These are phyloP conservation scores for Argopecten irradians DNA, from an alignment of 1,140 invertebrate species.

Conservation along the genomic window DNA sequence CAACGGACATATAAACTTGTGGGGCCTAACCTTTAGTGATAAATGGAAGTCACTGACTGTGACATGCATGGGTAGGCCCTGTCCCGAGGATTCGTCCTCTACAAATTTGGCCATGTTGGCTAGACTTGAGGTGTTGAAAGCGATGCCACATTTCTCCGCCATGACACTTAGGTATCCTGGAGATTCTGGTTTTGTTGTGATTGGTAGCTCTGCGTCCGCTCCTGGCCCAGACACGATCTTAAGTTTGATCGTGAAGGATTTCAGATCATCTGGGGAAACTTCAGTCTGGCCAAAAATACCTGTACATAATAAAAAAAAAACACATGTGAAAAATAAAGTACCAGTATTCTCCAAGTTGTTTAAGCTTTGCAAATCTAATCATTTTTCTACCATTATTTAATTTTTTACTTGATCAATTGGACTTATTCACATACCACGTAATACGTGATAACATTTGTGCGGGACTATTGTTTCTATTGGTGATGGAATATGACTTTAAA, in stretches of 20 bases:
- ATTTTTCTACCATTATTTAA: neutral
- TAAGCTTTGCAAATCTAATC: neutral
- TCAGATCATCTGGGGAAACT: neutral
- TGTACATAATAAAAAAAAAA: slow-evolving; percentile 26
- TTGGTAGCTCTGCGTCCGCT: slow-evolving; percentile 21
- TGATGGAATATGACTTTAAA: too few relatives aligned
- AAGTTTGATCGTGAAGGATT: slow-evolving; percentile 32
- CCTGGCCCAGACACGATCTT: slow-evolving; percentile 43
- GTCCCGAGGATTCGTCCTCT: slow-evolving; percentile 87
- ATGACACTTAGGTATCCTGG: slow-evolving; percentile 52
- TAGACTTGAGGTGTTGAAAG: slow-evolving; percentile 88
- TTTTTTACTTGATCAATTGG: too few relatives aligned
- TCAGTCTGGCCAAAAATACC: neutral
- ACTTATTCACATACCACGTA: too few relatives aligned
- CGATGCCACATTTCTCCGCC: slow-evolving; percentile 53
- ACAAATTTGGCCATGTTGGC: slow-evolving; percentile 87
- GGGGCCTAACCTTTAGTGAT: slow-evolving; percentile 63
- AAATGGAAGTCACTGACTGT: slow-evolving; percentile 62
- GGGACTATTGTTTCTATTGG: too few relatives aligned
- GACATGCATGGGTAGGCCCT: slow-evolving; percentile 88
- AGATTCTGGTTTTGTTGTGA: slow-evolving; percentile 19
- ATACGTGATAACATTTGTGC: too few relatives aligned
- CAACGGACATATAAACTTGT: slow-evolving; percentile 78
- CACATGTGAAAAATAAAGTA: neutral
- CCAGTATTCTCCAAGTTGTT: neutral